These are phyloP conservation scores for Alosa alosa DNA, from an alignment of 2,113 vertebrate genomes.

Conservation along the genomic window DNA sequence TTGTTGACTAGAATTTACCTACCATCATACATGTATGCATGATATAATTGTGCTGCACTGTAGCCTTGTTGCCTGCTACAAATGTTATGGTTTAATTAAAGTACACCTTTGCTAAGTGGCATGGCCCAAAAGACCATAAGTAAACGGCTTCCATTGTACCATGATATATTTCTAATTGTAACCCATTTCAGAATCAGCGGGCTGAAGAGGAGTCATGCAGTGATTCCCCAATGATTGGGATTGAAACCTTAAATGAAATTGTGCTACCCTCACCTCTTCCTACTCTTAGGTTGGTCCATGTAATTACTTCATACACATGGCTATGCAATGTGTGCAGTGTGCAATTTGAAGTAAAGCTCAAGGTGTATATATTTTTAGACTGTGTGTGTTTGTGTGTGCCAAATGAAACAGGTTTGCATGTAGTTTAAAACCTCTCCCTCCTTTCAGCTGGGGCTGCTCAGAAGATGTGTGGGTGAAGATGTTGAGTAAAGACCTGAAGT, in stretches of 20 bases:
- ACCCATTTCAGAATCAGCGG: conserved; percentile 7
- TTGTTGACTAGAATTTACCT: background rate
- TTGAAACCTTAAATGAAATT: conserved; percentile 71
- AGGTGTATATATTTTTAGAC: background rate
- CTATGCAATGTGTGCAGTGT: background rate
- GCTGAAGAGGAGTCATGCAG: conserved; percentile 50
- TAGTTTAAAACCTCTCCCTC: background rate
- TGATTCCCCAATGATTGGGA: conserved; percentile 78
- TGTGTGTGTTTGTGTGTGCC: background rate
- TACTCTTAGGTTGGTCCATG: conserved; percentile 72
- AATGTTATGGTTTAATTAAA: background rate
- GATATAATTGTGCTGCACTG: background rate
- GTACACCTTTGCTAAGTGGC: background rate
- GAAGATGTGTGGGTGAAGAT: conserved; percentile 86
- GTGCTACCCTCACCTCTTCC: conserved; percentile 80
- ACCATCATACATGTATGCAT: background rate
- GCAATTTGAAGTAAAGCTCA: background rate
- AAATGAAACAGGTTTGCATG: background rate
- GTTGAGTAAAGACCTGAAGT: conserved; percentile 77
- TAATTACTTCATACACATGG: background rate
- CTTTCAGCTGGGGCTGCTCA: conserved; percentile 78
- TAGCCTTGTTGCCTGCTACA: background rate
- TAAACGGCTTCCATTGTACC: background rate
- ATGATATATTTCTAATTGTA: background rate
- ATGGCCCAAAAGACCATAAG: background rate